Evolutionary conservation across 64 coral and sea anemone species (phyloP).

Genomic region (Actinia equina): DNA sequence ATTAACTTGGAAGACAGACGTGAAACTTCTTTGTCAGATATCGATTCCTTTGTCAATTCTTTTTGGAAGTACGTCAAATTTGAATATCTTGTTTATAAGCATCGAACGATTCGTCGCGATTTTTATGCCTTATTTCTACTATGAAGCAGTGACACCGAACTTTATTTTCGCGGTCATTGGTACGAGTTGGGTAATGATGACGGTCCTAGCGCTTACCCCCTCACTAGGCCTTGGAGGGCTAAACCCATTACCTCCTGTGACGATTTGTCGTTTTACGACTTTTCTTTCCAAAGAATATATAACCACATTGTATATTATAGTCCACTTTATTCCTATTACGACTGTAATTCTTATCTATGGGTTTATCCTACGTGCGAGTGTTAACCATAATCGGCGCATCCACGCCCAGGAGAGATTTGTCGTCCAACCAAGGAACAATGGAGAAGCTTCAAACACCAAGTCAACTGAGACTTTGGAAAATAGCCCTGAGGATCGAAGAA

Average conservation of each 20-base stretch:
- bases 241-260: background rate
- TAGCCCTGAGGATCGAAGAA: background rate
- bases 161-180: constrained; percentile 12
- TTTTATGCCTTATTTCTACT: constrained; percentile 63
- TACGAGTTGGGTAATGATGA: constrained; percentile 26
- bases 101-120: constrained; percentile 61
- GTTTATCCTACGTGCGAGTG: constrained; percentile 60
- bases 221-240: constrained; percentile 36
- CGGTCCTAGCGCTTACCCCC: constrained; percentile 38
- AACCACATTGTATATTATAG: constrained; percentile 41
- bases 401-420: constrained; percentile 35
- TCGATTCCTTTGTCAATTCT: constrained; percentile 55
- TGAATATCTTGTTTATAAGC: constrained; percentile 72
- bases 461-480: background rate
- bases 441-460: background rate
- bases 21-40: constrained; percentile 35
- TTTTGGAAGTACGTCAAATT: constrained; percentile 72
- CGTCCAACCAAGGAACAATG: background rate
- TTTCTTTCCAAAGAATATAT: constrained; percentile 65
- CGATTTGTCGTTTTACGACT: constrained; percentile 55
- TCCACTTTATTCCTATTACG: constrained; percentile 68
- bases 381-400: constrained; percentile 48
- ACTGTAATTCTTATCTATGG: constrained; percentile 51
- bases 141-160: constrained; percentile 33
- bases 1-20: background rate